Evolutionary conservation across 2,113 vertebrate genomes (phyloP), one percentile per base, ranked within the genome.

Genomic region (Notothenia rossii): DNA sequence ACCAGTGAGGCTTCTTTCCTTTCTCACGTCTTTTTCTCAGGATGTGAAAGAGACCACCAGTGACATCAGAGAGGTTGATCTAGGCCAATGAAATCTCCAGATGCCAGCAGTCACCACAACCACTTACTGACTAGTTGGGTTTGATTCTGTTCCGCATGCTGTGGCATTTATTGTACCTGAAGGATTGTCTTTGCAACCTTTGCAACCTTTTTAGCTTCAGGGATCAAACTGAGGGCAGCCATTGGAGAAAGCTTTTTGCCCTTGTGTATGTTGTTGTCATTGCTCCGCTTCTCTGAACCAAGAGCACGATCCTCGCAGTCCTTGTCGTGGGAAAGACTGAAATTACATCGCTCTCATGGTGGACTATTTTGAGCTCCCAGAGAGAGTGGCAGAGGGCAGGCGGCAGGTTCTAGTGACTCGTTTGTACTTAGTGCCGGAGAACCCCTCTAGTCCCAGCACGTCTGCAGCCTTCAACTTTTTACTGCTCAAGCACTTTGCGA

Each of bases 311-410:
- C 91, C 86, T 85, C 88, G 79, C 86, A 79, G 90, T 91, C 86
- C 92, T 91, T 83, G 93, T 94, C 94, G 93, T 95, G 95, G 94
- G 94, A 95, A 95, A 94, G 95, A 89, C 94, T 96, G 96, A 96
- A 95, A 96, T 95, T 95, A 95, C 94, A 95, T 96, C 90, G 74
- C 93, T 94, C 94, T 91, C 73, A 79, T 89, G 89, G 89, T 94
- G 88, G 91, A 95, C 95, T 96, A 96, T 96, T 95, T 92, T 95
- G 90, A 94, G 91, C 90, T 88, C 91, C 77, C 84, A n/a, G 68
- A 93, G 87, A 91, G 93, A 81, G 54, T 91, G 90, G 90, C 91
- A 94, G 90, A 90, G 92, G 86, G 94, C 93, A 95, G 86, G 85
- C 93, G 70, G 88, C 92, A 92, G 92, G 92, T 94, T 94, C 73